Conservation (phyloP, 1,140 invertebrate genomes). For the Anagrus nilaparvatae region DNA sequence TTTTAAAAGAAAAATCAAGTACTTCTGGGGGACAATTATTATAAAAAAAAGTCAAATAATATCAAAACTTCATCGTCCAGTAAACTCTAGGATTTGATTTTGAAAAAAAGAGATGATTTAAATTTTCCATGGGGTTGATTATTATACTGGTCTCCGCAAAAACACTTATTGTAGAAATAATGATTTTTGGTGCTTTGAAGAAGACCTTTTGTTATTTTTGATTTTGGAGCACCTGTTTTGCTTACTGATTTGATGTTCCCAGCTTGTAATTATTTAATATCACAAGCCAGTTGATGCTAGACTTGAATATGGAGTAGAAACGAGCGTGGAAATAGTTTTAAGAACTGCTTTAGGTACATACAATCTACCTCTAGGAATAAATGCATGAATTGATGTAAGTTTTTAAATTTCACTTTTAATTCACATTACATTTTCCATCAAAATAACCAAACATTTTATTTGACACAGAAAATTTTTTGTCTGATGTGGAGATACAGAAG, state of each 20-base stretch:
- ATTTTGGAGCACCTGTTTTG: slow-evolving; percentile 76
- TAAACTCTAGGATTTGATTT: slow-evolving; percentile 31
- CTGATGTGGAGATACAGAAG: too few relatives aligned
- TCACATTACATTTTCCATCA: too few relatives aligned
- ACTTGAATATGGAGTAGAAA: slow-evolving; percentile 63
- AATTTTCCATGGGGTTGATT: slow-evolving; percentile 63
- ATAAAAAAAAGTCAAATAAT: too few relatives aligned
- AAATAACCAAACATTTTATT: too few relatives aligned
- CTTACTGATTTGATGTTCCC: slow-evolving; percentile 85
- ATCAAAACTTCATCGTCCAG: slow-evolving; percentile 22
- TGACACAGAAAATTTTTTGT: too few relatives aligned
- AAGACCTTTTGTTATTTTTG: slow-evolving; percentile 75
- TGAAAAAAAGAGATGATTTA: slow-evolving; percentile 36
- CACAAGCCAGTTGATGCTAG: slow-evolving; percentile 66
- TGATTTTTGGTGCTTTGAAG: slow-evolving; percentile 89
- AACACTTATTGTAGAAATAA: slow-evolving; percentile 81
- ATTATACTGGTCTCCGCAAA: slow-evolving; percentile 65
- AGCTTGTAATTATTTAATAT: slow-evolving; percentile 73
- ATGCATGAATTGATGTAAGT: slow-evolving; percentile 40
- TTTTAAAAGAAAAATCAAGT: slow-evolving; percentile 33
- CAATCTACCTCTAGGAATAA: slow-evolving; percentile 47
- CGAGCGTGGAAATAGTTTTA: slow-evolving; percentile 59
- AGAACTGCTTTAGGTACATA: slow-evolving; percentile 51
- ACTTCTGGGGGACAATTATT: too few relatives aligned
- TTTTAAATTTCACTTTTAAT: slow-evolving; percentile 4